Base-by-base conservation (phyloP, 2,113 vertebrate genomes). In the Todiramphus saurophagus region DNA sequence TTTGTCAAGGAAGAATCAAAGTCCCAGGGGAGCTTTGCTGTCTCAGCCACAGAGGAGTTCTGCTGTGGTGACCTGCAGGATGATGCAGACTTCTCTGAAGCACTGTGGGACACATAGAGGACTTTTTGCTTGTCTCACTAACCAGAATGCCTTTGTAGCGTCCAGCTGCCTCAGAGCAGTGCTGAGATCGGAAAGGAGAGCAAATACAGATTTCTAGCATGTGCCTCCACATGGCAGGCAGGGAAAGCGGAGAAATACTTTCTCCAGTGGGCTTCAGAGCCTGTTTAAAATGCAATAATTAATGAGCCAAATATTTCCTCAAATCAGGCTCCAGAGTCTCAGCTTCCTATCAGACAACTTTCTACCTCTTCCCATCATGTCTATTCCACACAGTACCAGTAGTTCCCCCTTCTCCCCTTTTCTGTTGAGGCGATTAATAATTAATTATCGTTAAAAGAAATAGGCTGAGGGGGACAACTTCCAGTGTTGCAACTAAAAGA, bases 381-480 rank as follows among this genome's bases (percentile, higher is more conserved):
- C 62, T 89, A 23, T 60, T 96, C 56, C 43, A 44, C 59, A 82
- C 27, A 91, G 53, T 58, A 93, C 43, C 73, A 90, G 56, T 68
- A 96, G 96, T 83, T 90, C 85, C 87, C 73, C 30, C 87, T 83
- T 93, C 64, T 35, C 56, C 87, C 53, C 48, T 91, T 78, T 91
- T 94, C 69, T 82, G 25, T 87, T 92, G 43, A 37, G 16, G 9
- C 51, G 51, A 66, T 96, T 90, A 96, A 96, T 89, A 82, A 91
- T 96, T 95, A 72, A 97, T 83, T 93, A 67, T 56, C 79, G 68
- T 91, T 96, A 92, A 93, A 89, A 89, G 86, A 59, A 86, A 81
- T 84, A 82, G 43, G 41, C 76, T 83, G 48, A 87, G 56, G 55
- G 33, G 30, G 51, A 6, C 39, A 13, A 0, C 58, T 92, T 79